phyloP scores from a whole-genome alignment of 2,797 vertebrate genomes.

The Danio aesculapii region DNA sequence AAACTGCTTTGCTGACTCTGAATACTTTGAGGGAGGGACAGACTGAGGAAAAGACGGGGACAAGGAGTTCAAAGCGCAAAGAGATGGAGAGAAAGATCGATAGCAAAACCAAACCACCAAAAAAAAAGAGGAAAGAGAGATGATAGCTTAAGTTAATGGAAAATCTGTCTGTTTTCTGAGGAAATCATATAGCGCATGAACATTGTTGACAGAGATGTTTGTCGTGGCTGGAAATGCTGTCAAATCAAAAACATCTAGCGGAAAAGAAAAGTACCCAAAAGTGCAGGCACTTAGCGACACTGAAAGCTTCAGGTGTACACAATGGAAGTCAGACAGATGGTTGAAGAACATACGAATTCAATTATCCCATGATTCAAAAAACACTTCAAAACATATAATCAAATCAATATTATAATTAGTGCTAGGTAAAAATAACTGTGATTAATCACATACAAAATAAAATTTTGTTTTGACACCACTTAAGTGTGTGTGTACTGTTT shows the following conservation, averaged over 20 bases:
- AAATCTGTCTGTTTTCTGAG: not conserved
- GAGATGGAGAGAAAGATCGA: slow-evolving; percentile 6
- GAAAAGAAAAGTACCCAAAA: slow-evolving; percentile 19
- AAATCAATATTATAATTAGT: not conserved
- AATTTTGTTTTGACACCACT: too few species aligned
- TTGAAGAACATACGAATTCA: not conserved
- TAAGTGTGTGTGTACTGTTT: too few species aligned
- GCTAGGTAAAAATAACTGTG: too few species aligned
- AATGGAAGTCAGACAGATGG: not conserved
- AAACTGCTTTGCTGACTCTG: slow-evolving; percentile 20
- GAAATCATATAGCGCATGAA: slow-evolving; percentile 4
- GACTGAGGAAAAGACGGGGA: not conserved
- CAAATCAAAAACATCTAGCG: slow-evolving; percentile 7
- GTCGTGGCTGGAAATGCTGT: not conserved
- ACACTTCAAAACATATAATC: not conserved
- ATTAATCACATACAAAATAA: too few species aligned
- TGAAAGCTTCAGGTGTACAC: not conserved
- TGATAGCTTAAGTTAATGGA: not conserved
- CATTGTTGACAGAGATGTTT: not conserved
- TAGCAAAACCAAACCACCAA: not conserved
- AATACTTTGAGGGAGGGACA: slow-evolving; percentile 26
- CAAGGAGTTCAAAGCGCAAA: not conserved
- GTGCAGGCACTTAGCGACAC: not conserved
- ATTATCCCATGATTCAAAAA: not conserved
- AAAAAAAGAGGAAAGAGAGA: not conserved